A percentile compares a stretch with the other conserved stretches of the same genome.
These are phyloP conservation scores for Periophthalmus magnuspinnatus DNA, from an alignment of 2,797 vertebrate genomes.

Conservation along the genomic window DNA sequence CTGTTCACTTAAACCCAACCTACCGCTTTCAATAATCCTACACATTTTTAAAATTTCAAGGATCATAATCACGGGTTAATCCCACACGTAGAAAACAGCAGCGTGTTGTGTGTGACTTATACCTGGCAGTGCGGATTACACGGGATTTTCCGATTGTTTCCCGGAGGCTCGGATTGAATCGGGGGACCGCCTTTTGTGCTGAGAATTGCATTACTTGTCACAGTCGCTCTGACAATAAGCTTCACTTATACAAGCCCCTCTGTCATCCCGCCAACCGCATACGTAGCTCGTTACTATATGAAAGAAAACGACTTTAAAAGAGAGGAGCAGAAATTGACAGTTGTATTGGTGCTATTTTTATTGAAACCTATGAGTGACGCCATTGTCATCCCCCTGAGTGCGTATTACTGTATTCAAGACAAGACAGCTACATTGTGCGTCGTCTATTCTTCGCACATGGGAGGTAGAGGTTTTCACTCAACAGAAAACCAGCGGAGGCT, in stretches of 20 bases:
- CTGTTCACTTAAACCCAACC: background rate
- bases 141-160: constrained; percentile 2
- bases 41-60: background rate
- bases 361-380: constrained; percentile 40
- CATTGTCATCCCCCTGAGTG: constrained; percentile 41
- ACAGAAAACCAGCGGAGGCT: constrained; percentile 52
- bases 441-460: constrained; percentile 21
- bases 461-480: constrained; percentile 41
- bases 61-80: constrained; percentile 18
- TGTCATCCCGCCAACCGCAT: constrained; percentile 3
- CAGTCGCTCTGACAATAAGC: constrained; percentile 14
- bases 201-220: constrained; percentile 17
- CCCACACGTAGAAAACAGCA: background rate
- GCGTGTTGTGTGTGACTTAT: constrained; percentile 2
- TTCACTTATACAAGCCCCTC: constrained; percentile 26
- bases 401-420: constrained; percentile 35
- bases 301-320: constrained; percentile 25
- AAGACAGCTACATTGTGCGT: constrained; percentile 41
- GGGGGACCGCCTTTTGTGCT: constrained; percentile 12
- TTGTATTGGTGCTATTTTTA: constrained; percentile 23
- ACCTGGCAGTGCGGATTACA: constrained; percentile 9
- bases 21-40: too few relatives aligned
- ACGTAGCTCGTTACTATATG: background rate
- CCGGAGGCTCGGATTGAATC: constrained; percentile 15
- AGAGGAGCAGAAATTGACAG: constrained; percentile 22